These are phyloP conservation scores for Mesopsocus fuscifrons DNA, from an alignment of 2,888 invertebrate species.

Conservation along the genomic window DNA sequence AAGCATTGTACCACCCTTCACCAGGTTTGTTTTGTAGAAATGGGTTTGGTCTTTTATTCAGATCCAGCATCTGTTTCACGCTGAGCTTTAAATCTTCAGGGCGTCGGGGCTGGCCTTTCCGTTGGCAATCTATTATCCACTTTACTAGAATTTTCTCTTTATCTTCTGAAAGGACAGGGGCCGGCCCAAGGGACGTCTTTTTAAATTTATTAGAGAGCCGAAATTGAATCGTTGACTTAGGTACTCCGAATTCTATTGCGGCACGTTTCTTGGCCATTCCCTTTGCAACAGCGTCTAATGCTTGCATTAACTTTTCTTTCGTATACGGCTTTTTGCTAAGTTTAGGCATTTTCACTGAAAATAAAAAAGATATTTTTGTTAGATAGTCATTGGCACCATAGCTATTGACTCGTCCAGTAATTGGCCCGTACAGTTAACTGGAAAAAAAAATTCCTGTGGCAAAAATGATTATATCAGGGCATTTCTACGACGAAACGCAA, in stretches of 20 bases:
- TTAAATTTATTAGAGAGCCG: conserved; percentile 9
- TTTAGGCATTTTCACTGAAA: neutral
- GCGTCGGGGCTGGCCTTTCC: conserved; percentile 21
- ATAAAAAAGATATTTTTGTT: neutral
- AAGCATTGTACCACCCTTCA: conserved; percentile 20
- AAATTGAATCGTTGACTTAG: conserved; percentile 11
- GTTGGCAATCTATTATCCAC: conserved; percentile 19
- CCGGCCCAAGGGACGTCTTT: conserved; percentile 11
- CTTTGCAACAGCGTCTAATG: conserved; percentile 9
- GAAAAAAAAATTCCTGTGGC: neutral
- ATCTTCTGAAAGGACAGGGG: conserved; percentile 14
- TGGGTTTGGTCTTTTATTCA: conserved; percentile 17
- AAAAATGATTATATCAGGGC: neutral
- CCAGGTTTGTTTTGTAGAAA: conserved; percentile 20
- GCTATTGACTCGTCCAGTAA: neutral
- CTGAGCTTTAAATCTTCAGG: conserved; percentile 17
- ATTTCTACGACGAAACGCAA: neutral
- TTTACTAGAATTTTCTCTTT: conserved; percentile 20
- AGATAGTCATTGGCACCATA: neutral
- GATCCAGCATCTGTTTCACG: conserved; percentile 16
- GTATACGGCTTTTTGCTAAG: neutral
- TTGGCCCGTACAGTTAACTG: neutral
- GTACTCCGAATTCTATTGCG: conserved; percentile 12
- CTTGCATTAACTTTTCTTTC: neutral
- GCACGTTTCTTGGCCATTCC: conserved; percentile 7